Conservation (phyloP, 2,113 vertebrate species). For the Origma solitaria region DNA sequence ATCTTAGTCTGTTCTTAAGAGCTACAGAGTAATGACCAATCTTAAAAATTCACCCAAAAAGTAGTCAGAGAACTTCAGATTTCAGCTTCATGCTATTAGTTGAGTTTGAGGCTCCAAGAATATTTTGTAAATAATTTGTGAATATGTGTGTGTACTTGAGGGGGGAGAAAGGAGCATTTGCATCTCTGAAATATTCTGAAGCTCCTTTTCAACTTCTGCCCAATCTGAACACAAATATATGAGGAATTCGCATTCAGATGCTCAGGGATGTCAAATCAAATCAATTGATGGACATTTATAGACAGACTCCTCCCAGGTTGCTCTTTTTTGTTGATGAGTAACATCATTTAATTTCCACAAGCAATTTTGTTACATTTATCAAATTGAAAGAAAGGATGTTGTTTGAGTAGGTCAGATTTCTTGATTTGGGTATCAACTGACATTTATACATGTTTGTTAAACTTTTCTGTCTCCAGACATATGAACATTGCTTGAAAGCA, state of each 20-base stretch:
- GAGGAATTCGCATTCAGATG: background rate
- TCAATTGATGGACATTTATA: background rate
- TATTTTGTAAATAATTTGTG: background rate
- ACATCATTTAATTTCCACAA: background rate
- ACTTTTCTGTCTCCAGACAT: background rate
- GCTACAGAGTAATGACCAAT: background rate
- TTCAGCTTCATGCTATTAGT: background rate
- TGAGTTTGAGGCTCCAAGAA: background rate
- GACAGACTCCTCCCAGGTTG: background rate
- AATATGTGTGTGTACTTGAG: background rate
- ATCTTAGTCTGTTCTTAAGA: background rate
- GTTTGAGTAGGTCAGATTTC: background rate
- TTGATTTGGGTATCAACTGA: background rate
- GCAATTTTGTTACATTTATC: background rate
- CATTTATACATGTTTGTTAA: slow-evolving; percentile 20
- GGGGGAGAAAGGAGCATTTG: background rate
- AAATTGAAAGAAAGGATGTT: background rate
- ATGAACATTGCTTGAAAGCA: slow-evolving; percentile 28
- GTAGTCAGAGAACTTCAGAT: background rate
- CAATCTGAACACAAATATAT: background rate
- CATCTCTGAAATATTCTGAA: background rate
- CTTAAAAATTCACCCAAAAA: background rate
- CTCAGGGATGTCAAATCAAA: background rate
- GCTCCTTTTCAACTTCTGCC: background rate
- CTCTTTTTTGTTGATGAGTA: background rate